Conservation (phyloP, 2,797 vertebrate species). For the Pseudochaenichthys georgianus region DNA sequence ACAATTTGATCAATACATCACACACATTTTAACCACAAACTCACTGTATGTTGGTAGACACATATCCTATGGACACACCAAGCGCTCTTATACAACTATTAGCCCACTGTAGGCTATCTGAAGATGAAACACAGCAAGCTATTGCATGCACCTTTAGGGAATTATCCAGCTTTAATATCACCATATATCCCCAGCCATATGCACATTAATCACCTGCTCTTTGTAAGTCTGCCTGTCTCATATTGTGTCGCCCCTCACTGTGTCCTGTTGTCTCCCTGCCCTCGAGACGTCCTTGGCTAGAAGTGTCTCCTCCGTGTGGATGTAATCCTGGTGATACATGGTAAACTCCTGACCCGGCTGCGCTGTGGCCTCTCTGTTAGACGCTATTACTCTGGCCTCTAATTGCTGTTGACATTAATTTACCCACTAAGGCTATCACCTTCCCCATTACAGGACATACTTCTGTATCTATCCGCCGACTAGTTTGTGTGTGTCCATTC, state of each 20-base stretch:
- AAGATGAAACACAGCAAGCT: conserved; percentile 45
- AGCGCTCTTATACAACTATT: conserved; percentile 32
- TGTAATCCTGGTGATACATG: conserved; percentile 84
- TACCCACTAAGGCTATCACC: conserved; percentile 81
- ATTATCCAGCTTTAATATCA: conserved; percentile 29
- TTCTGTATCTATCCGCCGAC: conserved; percentile 59
- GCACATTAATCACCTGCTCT: conserved; percentile 54
- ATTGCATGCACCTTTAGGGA: conserved; percentile 40
- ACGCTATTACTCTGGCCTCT: conserved; percentile 80
- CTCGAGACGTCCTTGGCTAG: conserved; percentile 84
- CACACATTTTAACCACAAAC: not conserved
- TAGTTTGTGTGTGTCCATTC: conserved; percentile 31
- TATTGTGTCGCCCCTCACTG: conserved; percentile 44
- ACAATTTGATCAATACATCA: not conserved
- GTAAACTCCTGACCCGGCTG: conserved; percentile 79
- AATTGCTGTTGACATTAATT: conserved; percentile 87
- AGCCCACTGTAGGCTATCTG: not conserved
- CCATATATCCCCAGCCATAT: conserved; percentile 38
- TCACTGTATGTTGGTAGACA: not conserved
- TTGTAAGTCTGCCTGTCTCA: conserved; percentile 32
- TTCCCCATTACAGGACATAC: conserved; percentile 73
- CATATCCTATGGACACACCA: not conserved
- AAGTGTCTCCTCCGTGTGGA: conserved; percentile 66
- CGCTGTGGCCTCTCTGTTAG: conserved; percentile 69
- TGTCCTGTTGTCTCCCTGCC: conserved; percentile 68